These are phyloP conservation scores for Cotesia glomerata DNA, from an alignment of 1,140 invertebrate genomes.

Conservation along the genomic window DNA sequence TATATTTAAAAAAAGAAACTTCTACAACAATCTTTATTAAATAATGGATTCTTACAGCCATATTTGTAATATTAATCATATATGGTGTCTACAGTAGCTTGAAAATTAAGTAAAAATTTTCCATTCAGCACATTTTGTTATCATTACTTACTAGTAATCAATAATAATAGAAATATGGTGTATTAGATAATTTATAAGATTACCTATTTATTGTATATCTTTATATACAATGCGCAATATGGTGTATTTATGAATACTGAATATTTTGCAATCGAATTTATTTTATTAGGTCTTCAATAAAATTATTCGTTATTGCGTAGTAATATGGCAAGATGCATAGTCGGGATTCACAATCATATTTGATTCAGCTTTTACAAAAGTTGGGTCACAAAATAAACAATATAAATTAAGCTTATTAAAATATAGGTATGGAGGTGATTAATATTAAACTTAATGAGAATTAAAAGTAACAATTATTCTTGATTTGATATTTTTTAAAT, in stretches of 20 bases:
- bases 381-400: neutral
- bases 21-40: slow-evolving; percentile 64
- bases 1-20: slow-evolving; percentile 28
- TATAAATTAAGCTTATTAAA: neutral
- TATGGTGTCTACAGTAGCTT: slow-evolving; percentile 54
- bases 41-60: slow-evolving; percentile 59
- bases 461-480: neutral
- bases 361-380: slow-evolving; percentile 36
- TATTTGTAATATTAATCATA: slow-evolving; percentile 59
- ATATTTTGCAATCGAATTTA: slow-evolving; percentile 43
- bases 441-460: too few species aligned
- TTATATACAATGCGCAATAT: slow-evolving; percentile 59
- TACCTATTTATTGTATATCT: slow-evolving; percentile 55
- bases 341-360: slow-evolving; percentile 18
- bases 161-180: slow-evolving; percentile 54
- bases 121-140: slow-evolving; percentile 51
- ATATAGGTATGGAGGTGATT: too few species aligned
- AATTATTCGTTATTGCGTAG: slow-evolving; percentile 37
- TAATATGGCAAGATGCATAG: slow-evolving; percentile 48
- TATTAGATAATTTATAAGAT: slow-evolving; percentile 41
- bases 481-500: too few species aligned
- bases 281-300: neutral
- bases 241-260: slow-evolving; percentile 46
- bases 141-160: slow-evolving; percentile 46
- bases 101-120: slow-evolving; percentile 58